Conservation (phyloP, 1,140 invertebrate species). For the Plectrocnemia conspersa region DNA sequence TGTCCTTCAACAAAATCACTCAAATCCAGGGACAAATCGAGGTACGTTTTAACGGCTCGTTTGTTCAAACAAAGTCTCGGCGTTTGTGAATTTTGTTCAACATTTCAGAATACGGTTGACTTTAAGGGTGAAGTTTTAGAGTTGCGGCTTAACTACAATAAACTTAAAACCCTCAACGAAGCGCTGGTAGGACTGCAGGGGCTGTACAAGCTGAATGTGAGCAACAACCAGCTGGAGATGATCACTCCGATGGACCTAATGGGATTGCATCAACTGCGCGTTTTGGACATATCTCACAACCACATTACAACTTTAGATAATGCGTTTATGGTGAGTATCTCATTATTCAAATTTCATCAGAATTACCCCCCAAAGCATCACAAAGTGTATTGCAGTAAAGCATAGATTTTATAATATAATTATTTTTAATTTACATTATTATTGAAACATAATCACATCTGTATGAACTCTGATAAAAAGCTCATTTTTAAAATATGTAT, state of each 20-base stretch:
- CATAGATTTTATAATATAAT: neutral
- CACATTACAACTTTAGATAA: conserved; percentile 69
- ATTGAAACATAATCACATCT: neutral
- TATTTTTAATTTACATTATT: neutral
- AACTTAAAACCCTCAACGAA: conserved; percentile 63
- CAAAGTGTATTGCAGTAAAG: neutral
- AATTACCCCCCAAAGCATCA: no score
- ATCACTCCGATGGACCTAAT: conserved; percentile 70
- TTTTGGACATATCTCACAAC: conserved; percentile 73
- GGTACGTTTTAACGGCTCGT: conserved; percentile 45
- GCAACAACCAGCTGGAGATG: conserved; percentile 65
- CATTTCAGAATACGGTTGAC: conserved; percentile 64
- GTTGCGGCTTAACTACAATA: conserved; percentile 67
- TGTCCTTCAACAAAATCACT: conserved; percentile 70
- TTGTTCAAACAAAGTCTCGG: neutral
- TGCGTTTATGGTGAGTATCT: conserved; percentile 67
- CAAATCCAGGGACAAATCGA: conserved; percentile 62
- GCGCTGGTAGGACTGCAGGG: conserved; percentile 67
- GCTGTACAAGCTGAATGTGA: conserved; percentile 65
- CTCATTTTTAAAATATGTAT: neutral
- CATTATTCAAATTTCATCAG: neutral
- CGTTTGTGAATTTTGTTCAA: conserved; percentile 5
- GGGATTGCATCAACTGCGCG: conserved; percentile 63
- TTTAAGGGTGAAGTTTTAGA: conserved; percentile 64
- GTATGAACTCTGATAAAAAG: no score